A percentile compares a stretch with the other conserved stretches of the same genome.
Evolutionary conservation across 2,888 invertebrate genomes (phyloP).

Genomic region (Autographa pulchrina): DNA sequence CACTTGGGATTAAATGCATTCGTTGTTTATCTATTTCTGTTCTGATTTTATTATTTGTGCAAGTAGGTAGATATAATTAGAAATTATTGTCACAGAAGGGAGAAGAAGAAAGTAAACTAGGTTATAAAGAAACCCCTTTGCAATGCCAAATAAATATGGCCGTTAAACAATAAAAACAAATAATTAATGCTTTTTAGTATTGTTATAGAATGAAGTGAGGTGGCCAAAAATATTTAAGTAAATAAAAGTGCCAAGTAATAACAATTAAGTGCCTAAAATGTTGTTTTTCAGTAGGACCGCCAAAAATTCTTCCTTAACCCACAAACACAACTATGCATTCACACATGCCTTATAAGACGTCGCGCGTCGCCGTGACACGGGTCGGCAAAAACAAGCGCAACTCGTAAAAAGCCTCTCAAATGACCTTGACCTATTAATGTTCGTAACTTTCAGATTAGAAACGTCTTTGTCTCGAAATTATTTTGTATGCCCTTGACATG

Average conservation of each 20-base stretch:
- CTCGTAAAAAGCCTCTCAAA: background rate
- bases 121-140: no score
- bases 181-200: no score
- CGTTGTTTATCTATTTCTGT: no score
- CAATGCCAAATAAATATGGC: no score
- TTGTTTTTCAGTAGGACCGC: background rate
- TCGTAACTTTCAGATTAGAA: background rate
- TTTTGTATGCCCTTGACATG: background rate
- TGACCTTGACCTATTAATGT: constrained; percentile 6
- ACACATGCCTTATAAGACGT: background rate
- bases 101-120: no score
- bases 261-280: background rate
- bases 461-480: background rate
- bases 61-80: no score
- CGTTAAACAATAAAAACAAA: no score
- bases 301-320: background rate
- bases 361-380: background rate
- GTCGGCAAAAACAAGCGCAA: background rate
- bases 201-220: no score
- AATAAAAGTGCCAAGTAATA: no score
- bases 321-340: background rate
- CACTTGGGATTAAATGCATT: background rate
- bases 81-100: no score
- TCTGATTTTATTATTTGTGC: no score
- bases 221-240: no score